A percentile compares a stretch with the other conserved stretches of the same genome.
These are phyloP conservation scores for Leucophenga varia DNA, from an alignment of 1,140 invertebrate genomes.

Conservation along the genomic window DNA sequence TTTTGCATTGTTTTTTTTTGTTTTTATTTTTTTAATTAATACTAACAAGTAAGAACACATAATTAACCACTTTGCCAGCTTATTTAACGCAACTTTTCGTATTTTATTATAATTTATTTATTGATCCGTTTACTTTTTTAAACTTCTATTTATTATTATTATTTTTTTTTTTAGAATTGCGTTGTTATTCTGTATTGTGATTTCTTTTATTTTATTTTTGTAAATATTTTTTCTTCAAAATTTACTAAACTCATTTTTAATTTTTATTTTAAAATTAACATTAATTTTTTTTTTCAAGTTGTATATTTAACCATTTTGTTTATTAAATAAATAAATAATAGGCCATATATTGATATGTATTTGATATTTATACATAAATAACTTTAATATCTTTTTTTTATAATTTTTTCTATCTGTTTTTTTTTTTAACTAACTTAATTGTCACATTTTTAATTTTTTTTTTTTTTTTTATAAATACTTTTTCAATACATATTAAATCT, in stretches of 20 bases:
- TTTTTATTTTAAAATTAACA: slow-evolving; percentile 6
- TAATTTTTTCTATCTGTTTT: slow-evolving; percentile 24
- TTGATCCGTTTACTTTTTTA: slow-evolving; percentile 10
- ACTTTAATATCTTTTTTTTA: slow-evolving; percentile 40
- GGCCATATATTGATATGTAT: slow-evolving; percentile 57
- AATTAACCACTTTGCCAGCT: slow-evolving; percentile 50
- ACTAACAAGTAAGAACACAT: slow-evolving; percentile 56
- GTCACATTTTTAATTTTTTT: no score
- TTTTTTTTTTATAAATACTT: not conserved
- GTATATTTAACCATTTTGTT: slow-evolving; percentile 19
- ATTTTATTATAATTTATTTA: slow-evolving; percentile 22
- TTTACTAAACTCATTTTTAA: slow-evolving; percentile 26
- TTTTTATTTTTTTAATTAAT: slow-evolving; percentile 41
- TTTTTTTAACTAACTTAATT: no score
- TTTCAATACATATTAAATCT: no score
- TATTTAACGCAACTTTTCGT: slow-evolving; percentile 40
- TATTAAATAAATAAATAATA: slow-evolving; percentile 51
- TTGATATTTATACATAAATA: slow-evolving; percentile 56
- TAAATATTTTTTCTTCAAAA: not conserved
- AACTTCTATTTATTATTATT: slow-evolving; percentile 8
- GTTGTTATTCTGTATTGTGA: slow-evolving; percentile 9
- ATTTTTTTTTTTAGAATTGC: slow-evolving; percentile 12
- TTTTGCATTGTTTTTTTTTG: slow-evolving; percentile 14
- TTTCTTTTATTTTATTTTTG: slow-evolving; percentile 4
- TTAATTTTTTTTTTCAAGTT: slow-evolving; percentile 12